A percentile compares a stretch with the other conserved stretches of the same genome.
phyloP scores from a whole-genome alignment of 2,113 vertebrate species.

The Leptobrachium ailaonicum region DNA sequence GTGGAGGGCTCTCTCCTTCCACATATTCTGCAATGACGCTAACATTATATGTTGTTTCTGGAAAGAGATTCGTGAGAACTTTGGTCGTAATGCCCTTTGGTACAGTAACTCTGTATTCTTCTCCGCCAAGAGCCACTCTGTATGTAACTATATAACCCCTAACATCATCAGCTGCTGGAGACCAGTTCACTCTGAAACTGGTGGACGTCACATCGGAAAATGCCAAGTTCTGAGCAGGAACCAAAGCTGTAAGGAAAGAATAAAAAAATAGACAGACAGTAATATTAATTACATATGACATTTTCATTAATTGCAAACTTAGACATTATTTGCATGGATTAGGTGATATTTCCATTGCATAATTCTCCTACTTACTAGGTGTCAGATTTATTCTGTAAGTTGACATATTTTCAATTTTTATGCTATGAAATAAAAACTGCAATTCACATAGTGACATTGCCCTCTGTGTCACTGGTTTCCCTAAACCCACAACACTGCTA shows the following conservation, averaged over 20 bases:
- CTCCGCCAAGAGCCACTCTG: slow-evolving; percentile 67
- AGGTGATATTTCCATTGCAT: no score
- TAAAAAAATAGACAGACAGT: slow-evolving; percentile 39
- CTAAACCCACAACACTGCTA: no score
- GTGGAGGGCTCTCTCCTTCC: slow-evolving; percentile 80
- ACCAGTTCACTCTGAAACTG: slow-evolving; percentile 85
- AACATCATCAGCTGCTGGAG: slow-evolving; percentile 69
- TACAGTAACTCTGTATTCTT: slow-evolving; percentile 79
- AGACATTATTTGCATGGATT: no score
- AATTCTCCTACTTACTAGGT: no score
- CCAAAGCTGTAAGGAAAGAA: slow-evolving; percentile 67
- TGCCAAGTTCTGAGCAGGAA: slow-evolving; percentile 75
- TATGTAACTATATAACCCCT: slow-evolving; percentile 83
- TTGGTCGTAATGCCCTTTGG: slow-evolving; percentile 74
- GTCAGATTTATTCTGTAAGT: no score
- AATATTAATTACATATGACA: no score
- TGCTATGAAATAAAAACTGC: no score
- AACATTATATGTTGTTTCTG: slow-evolving; percentile 85
- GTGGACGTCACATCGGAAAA: slow-evolving; percentile 84
- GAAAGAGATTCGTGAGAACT: slow-evolving; percentile 77
- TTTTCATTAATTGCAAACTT: no score
- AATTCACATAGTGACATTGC: no score
- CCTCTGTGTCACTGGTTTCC: no score
- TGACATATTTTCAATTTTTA: no score
- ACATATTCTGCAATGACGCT: slow-evolving; percentile 84